phyloP scores from a whole-genome alignment of 2,113 vertebrate species.

The Corvus moneduloides region DNA sequence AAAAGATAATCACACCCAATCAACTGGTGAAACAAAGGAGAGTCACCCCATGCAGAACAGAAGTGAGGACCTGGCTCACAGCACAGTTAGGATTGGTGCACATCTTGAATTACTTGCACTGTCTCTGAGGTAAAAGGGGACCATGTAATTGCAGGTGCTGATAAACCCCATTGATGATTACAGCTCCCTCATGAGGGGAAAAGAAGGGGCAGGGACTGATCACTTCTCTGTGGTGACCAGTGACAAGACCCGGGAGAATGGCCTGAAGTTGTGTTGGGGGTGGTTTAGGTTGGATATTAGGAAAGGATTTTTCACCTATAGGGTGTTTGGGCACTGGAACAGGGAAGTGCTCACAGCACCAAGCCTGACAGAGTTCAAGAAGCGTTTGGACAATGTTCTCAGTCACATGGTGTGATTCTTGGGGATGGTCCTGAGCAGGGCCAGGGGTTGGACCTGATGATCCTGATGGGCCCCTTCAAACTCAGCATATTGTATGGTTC shows the following conservation, averaged over 20 bases:
- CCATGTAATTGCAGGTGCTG: neutral
- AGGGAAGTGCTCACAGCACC: neutral
- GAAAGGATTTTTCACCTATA: neutral
- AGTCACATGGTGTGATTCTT: neutral
- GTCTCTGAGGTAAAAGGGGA: neutral
- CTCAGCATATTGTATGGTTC: neutral
- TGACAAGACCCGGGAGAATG: fast-evolving
- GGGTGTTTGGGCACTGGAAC: neutral
- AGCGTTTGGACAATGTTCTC: fast-evolving
- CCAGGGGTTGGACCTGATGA: neutral
- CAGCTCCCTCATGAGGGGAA: neutral
- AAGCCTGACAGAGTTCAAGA: neutral
- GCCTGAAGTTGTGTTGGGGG: fast-evolving
- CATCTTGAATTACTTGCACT: neutral
- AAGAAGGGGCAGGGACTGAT: neutral
- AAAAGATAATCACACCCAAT: neutral
- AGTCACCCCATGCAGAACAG: neutral
- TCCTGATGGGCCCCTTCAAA: neutral
- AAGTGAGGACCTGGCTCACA: neutral
- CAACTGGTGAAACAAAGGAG: neutral
- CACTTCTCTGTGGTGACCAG: neutral
- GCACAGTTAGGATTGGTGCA: neutral
- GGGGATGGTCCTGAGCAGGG: neutral
- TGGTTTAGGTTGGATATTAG: neutral
- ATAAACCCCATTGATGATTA: neutral